These are phyloP conservation scores for Grapholita molesta DNA, from an alignment of 1,140 invertebrate genomes.

Conservation along the genomic window DNA sequence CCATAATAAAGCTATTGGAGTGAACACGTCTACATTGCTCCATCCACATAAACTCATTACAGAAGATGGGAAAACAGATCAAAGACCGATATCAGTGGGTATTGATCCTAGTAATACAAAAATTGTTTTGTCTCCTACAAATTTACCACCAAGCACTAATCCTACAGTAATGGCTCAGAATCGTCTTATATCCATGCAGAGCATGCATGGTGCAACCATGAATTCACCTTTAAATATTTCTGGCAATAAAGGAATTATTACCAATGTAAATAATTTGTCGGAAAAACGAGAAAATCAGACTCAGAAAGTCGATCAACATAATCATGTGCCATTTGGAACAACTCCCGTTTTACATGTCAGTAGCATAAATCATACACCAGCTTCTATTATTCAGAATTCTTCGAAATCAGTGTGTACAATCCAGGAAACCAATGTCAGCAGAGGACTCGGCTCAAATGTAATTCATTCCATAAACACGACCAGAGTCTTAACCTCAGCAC, in stretches of 20 bases:
- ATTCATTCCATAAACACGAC: constrained; percentile 62
- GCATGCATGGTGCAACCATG: constrained; percentile 53
- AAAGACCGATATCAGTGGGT: constrained; percentile 32
- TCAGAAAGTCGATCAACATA: constrained; percentile 50
- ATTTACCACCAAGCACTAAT: constrained; percentile 52
- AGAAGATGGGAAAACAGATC: constrained; percentile 58
- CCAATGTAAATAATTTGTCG: constrained; percentile 43
- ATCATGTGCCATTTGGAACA: constrained; percentile 41
- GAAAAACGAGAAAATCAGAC: constrained; percentile 56
- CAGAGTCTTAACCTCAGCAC: constrained; percentile 48
- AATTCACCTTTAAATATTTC: constrained; percentile 58
- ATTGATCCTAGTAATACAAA: constrained; percentile 64
- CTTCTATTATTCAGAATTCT: constrained; percentile 58
- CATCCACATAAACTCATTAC: constrained; percentile 56
- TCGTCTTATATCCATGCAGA: constrained; percentile 67
- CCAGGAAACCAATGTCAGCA: constrained; percentile 50
- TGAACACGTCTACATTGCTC: constrained; percentile 42
- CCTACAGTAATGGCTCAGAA: constrained; percentile 69
- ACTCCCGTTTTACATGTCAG: constrained; percentile 62
- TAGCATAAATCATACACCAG: constrained; percentile 44
- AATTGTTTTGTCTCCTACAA: constrained; percentile 69
- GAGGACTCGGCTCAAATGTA: constrained; percentile 57
- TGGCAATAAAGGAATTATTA: constrained; percentile 59
- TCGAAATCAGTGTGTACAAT: constrained; percentile 52
- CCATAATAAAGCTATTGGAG: constrained; percentile 58